Base-by-base conservation (phyloP, 2,113 vertebrate species). In the Oxyruncus cristatus region DNA sequence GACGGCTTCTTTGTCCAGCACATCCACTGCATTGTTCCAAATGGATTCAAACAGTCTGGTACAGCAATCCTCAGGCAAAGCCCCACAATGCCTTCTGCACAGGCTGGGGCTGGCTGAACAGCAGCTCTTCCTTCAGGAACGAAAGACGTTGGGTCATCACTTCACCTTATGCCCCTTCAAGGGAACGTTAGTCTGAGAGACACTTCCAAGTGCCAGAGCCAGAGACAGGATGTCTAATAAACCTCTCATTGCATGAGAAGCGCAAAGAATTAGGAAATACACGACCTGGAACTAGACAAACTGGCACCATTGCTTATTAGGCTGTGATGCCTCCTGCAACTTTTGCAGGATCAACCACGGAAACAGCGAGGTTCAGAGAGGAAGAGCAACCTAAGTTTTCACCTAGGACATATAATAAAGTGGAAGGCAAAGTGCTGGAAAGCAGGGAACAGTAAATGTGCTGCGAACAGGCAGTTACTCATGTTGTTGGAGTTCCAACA, bases 21-120 rank as follows among this genome's bases (percentile, higher is more conserved):
- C 93, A 2, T 37, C 80, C 78, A 55, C 66, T 93, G 93, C 42
- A 91, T 95, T 50, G 73, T 94, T 50, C 97, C 96, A 67, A 90
- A 91, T 4, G 87, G 93, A 72, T 93, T 93, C 91, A 77, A 96
- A 59, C 72, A 96, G 74, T 65, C 90, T 42, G 93, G 94, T 72
- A 56, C 32, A 94, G 59, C 79, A 72, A 76, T 22, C 59, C 63
- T 92, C 62, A 72, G 55, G 82, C 82, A 90, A 73, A 95, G 79
- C 47, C 47, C 75, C 67, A 41, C 30, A 13, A 23, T 30, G 53
- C 59, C 49, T 82, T n/a, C 82, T 77, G 72, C 82, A 77, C 59
- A 66, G 80, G 75, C 79, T 35, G 35, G 15, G 37, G 55, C 67
- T 85, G 85, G 41, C n/a, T 62, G 53, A 86, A 59, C 58, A 72